Percentiles rank a stretch among this genome's conserved stretches.
Evolutionary conservation across 2,888 invertebrate genomes (phyloP).

Genomic region (Sinentomon sp.): DNA sequence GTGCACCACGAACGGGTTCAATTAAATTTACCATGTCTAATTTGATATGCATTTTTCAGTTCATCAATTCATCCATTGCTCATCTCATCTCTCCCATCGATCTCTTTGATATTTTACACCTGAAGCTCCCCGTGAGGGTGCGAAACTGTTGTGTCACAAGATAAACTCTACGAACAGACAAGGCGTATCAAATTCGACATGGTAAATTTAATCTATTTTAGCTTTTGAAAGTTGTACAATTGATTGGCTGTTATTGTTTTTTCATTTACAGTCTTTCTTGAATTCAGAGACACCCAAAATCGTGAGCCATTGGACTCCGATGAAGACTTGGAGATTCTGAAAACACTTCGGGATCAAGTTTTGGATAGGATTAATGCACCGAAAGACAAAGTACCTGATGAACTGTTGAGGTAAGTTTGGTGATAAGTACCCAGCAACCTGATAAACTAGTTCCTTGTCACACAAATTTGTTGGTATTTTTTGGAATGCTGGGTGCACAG

Average conservation of each 20-base stretch:
- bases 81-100: no score
- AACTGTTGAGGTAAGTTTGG: constrained; percentile 24
- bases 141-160: no score
- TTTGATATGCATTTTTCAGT: no score
- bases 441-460: not conserved
- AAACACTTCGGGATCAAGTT: constrained; percentile 32
- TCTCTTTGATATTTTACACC: no score
- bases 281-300: constrained; percentile 40
- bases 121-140: no score
- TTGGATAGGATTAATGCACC: constrained; percentile 26
- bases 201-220: not conserved
- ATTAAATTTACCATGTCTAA: no score
- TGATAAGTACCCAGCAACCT: no score
- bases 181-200: no score
- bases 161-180: no score
- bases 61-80: no score
- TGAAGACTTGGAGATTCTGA: constrained; percentile 31
- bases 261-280: constrained; percentile 30
- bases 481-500: no score
- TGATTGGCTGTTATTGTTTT: constrained; percentile 6
- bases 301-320: constrained; percentile 40
- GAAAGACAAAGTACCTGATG: constrained; percentile 22
- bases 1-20: no score
- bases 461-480: not conserved
- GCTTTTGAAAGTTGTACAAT: constrained; percentile 1